phyloP scores from a whole-genome alignment of 2,113 vertebrate species.

The Corvus hawaiiensis region DNA sequence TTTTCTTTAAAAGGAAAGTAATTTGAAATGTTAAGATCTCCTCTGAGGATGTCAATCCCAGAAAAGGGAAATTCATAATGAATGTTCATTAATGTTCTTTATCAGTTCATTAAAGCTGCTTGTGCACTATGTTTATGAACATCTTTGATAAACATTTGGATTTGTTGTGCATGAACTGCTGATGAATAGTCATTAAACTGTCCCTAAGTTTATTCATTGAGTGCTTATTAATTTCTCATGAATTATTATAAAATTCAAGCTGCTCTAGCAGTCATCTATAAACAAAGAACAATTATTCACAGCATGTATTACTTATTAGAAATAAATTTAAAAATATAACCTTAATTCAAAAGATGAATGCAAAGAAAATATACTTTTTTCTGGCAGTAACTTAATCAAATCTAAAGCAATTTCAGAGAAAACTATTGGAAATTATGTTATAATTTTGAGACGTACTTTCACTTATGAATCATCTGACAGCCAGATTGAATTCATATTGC shows the following conservation, averaged over 20 bases:
- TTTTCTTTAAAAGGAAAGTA: neutral
- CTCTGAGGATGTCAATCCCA: neutral
- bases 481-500: neutral
- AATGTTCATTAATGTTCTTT: conserved; percentile 61
- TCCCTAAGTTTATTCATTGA: conserved; percentile 66
- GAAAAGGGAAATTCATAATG: conserved; percentile 50
- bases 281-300: conserved; percentile 18
- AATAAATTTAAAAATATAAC: conserved; percentile 31
- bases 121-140: conserved; percentile 58
- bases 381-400: conserved; percentile 1
- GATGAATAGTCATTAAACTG: conserved; percentile 69
- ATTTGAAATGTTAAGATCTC: neutral
- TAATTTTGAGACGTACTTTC: neutral
- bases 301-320: conserved; percentile 25
- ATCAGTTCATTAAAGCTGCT: conserved; percentile 63
- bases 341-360: neutral
- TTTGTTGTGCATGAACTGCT: conserved; percentile 64
- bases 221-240: conserved; percentile 64
- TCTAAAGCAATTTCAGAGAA: neutral
- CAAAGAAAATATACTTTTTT: neutral
- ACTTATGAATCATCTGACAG: neutral
- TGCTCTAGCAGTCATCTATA: conserved; percentile 35
- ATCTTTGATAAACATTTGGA: conserved; percentile 70
- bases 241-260: conserved; percentile 59
- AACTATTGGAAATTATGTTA: neutral